These are phyloP conservation scores for Dasyornis broadbenti DNA, from an alignment of 2,113 vertebrate species.

Conservation along the genomic window DNA sequence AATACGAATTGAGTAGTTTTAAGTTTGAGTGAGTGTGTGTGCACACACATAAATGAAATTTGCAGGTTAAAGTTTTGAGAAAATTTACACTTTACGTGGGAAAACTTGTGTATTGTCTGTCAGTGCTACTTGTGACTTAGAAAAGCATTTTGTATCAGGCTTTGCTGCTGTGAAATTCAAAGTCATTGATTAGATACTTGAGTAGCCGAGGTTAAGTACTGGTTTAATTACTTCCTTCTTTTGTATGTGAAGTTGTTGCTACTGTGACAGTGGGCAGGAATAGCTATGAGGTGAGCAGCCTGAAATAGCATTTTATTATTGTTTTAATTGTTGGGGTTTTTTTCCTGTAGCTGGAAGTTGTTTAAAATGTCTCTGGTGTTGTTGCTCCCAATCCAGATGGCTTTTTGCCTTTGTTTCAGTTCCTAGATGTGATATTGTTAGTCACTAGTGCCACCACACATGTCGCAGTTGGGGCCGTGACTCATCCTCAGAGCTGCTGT, in stretches of 20 bases:
- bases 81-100: not conserved
- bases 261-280: not conserved
- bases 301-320: slow-evolving; percentile 25
- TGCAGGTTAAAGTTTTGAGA: not conserved
- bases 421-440: slow-evolving; percentile 47
- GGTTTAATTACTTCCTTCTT: slow-evolving; percentile 35
- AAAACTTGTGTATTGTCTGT: not conserved
- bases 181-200: not conserved
- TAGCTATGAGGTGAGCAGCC: slow-evolving; percentile 25
- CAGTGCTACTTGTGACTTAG: not conserved
- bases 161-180: not conserved
- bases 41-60: accelerated
- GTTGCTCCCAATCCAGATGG: slow-evolving; percentile 54
- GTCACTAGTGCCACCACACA: slow-evolving; percentile 12
- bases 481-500: slow-evolving; percentile 4
- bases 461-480: slow-evolving; percentile 15
- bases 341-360: slow-evolving; percentile 56
- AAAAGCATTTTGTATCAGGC: not conserved
- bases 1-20: not conserved
- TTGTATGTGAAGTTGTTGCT: slow-evolving; percentile 27
- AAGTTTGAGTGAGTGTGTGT: not conserved
- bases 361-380: slow-evolving; percentile 60
- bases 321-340: not conserved
- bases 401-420: slow-evolving; percentile 60
- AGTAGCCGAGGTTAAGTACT: not conserved